These are phyloP conservation scores for Limnephilus lunatus DNA, from an alignment of 2,888 invertebrate genomes.

Conservation along the genomic window DNA sequence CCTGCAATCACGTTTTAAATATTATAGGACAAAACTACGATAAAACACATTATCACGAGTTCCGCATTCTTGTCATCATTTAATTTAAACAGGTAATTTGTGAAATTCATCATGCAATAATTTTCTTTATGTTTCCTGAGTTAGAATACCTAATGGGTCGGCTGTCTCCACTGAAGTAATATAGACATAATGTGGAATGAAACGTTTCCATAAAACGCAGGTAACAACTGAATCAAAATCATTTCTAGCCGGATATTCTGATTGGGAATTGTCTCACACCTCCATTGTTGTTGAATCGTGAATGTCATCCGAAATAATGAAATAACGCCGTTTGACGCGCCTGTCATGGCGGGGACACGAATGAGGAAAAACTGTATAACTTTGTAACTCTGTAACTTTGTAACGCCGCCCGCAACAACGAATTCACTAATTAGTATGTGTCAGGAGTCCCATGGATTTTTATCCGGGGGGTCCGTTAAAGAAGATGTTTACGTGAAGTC, in stretches of 20 bases:
- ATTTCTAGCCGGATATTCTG: slow-evolving; percentile 25
- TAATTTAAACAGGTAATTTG: background rate
- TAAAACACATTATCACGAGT: background rate
- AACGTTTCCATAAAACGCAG: slow-evolving; percentile 1
- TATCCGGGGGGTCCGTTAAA: slow-evolving; percentile 4
- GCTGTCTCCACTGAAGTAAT: background rate
- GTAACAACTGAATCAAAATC: slow-evolving; percentile 6
- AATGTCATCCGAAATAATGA: slow-evolving; percentile 16
- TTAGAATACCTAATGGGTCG: background rate
- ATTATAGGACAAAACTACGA: background rate
- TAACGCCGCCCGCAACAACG: background rate
- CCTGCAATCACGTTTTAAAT: background rate
- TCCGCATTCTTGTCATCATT: background rate
- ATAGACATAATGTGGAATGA: slow-evolving; percentile 2
- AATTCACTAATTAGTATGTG: slow-evolving; percentile 3
- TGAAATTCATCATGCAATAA: background rate
- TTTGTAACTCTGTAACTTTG: background rate
- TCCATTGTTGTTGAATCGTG: slow-evolving; percentile 29
- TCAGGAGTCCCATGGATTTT: background rate
- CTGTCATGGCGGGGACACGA: background rate
- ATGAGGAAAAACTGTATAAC: background rate
- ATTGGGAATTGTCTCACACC: slow-evolving; percentile 38
- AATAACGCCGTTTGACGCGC: background rate
- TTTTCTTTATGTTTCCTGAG: background rate
- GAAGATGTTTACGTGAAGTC: background rate